Conservation (phyloP, 2,888 invertebrate genomes). For the Cacoxenus indagator region DNA sequence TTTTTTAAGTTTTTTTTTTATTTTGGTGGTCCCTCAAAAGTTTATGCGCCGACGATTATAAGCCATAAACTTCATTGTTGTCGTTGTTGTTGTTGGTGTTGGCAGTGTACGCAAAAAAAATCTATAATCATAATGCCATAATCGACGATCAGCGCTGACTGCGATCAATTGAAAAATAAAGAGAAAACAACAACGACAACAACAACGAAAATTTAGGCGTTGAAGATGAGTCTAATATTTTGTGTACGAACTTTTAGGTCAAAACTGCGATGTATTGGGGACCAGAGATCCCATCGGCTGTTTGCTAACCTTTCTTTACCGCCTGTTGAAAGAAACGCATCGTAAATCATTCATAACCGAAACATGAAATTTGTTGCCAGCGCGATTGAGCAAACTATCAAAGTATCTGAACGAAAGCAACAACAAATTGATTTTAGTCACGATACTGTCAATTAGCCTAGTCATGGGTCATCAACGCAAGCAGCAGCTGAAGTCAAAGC, state of each 20-base stretch:
- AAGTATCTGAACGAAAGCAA: conserved; percentile 20
- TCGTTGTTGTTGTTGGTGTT: conserved; percentile 35
- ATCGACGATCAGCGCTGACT: conserved; percentile 2
- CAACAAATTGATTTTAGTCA: conserved; percentile 70
- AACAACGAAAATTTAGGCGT: conserved; percentile 5
- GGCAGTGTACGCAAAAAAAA: background rate
- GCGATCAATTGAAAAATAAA: conserved; percentile 5
- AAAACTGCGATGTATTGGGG: conserved; percentile 32
- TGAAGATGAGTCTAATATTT: conserved; percentile 21
- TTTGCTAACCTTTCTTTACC: background rate
- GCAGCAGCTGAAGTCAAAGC: conserved; percentile 3
- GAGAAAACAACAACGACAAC: background rate
- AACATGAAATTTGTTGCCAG: conserved; percentile 53
- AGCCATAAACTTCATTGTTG: conserved; percentile 45
- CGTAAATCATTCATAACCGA: conserved; percentile 65
- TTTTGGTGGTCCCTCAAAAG: conserved; percentile 42
- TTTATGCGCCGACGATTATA: conserved; percentile 64
- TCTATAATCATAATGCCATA: conserved; percentile 9
- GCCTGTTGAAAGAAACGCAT: conserved; percentile 55
- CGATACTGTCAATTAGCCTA: conserved; percentile 69
- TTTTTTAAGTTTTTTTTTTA: too few relatives aligned
- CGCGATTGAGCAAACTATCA: background rate
- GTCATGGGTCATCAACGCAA: conserved; percentile 66
- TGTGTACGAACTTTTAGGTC: conserved; percentile 56
- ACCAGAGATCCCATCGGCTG: background rate